Evolutionary conservation across 2,113 vertebrate species (phyloP).

Genomic region (Strix aluco): DNA sequence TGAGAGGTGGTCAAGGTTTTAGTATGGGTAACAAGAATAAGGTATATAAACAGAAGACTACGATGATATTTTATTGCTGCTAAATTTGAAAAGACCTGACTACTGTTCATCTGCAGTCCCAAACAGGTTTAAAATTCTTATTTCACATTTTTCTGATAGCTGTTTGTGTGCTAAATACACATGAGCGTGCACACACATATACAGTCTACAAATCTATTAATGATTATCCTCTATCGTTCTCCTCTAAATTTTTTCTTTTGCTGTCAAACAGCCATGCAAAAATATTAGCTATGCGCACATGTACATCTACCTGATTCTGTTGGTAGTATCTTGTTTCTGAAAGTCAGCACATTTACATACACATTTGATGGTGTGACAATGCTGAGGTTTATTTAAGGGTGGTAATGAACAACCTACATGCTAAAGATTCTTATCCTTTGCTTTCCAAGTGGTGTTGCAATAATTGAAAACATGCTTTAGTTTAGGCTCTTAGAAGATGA

Average conservation of each 20-base stretch:
- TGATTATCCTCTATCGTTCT: neutral
- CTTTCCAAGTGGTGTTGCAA: neutral
- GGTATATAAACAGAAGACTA: neutral
- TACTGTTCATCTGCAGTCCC: neutral
- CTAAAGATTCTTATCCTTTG: neutral
- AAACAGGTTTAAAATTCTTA: neutral
- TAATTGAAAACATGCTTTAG: neutral
- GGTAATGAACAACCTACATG: neutral
- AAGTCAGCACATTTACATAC: neutral
- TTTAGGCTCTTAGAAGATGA: neutral
- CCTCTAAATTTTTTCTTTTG: neutral
- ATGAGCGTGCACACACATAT: neutral
- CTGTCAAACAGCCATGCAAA: neutral
- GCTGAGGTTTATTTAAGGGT: neutral
- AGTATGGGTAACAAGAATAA: neutral
- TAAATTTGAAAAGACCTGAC: neutral
- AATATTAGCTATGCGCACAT: neutral
- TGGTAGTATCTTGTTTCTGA: neutral
- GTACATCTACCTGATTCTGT: neutral
- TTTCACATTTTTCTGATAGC: neutral
- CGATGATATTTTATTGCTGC: neutral
- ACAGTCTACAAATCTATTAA: neutral
- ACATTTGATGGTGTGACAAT: neutral
- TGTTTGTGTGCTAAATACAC: neutral
- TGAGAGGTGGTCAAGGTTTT: neutral